Evolutionary conservation across 2,888 invertebrate species (phyloP).

Genomic region (Andrena minutula): DNA sequence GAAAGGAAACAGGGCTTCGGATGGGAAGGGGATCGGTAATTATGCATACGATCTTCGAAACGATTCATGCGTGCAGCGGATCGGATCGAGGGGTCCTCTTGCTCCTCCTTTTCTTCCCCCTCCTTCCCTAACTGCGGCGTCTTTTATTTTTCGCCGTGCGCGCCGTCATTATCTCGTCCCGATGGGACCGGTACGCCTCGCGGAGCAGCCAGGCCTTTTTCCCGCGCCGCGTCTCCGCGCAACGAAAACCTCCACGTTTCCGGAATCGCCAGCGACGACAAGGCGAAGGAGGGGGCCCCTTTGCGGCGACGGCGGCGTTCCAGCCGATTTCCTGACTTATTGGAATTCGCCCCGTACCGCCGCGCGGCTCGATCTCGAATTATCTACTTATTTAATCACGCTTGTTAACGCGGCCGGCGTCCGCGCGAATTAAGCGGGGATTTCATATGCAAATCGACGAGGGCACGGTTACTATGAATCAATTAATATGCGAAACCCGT

Average conservation of each 20-base stretch:
- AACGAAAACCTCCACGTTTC: slow-evolving; percentile 32
- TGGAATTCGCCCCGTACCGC: not conserved
- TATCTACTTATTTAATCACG: slow-evolving; percentile 31
- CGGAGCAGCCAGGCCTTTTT: not conserved
- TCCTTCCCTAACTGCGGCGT: slow-evolving; percentile 2
- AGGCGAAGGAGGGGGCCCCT: not conserved
- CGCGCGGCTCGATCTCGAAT: slow-evolving; percentile 11
- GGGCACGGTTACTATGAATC: slow-evolving; percentile 12
- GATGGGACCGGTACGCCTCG: slow-evolving; percentile 15
- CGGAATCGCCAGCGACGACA: slow-evolving; percentile 6
- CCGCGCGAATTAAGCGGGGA: slow-evolving; percentile 25
- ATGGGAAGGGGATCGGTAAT: slow-evolving; percentile 52
- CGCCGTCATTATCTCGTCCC: slow-evolving; percentile 51
- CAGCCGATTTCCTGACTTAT: not conserved
- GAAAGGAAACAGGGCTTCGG: slow-evolving; percentile 32
- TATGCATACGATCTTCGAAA: slow-evolving; percentile 71
- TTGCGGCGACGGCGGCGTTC: not conserved
- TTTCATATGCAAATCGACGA: slow-evolving; percentile 45
- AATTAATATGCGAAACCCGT: slow-evolving; percentile 21
- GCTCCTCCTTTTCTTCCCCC: slow-evolving; percentile 33
- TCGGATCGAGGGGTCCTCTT: slow-evolving; percentile 56
- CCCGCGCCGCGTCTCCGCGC: no score
- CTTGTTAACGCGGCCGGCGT: slow-evolving; percentile 30
- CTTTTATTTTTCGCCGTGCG: slow-evolving; percentile 31
- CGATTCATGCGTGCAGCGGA: slow-evolving; percentile 71